Conservation (phyloP, 23 tunicate species). For the Trididemnum clinides region DNA sequence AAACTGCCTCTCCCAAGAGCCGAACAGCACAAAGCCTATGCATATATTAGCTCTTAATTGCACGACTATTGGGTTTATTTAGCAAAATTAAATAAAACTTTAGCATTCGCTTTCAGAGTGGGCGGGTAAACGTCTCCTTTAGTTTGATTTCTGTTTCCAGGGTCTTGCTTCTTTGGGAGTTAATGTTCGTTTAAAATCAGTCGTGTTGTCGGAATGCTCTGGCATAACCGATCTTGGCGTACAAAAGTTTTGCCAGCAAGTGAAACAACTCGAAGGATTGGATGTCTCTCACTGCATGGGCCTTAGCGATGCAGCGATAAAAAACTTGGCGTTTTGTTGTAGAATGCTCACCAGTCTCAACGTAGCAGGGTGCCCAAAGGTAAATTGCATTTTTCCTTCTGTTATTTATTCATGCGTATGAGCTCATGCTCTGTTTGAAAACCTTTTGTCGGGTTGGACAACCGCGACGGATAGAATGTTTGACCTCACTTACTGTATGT, state of each 20-base stretch:
- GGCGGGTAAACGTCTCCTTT: not conserved
- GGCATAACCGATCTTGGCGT: conserved; percentile 88
- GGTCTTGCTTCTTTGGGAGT: conserved; percentile 90
- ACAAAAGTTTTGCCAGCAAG: conserved; percentile 96
- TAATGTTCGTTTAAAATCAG: conserved; percentile 61
- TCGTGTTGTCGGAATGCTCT: conserved; percentile 76
- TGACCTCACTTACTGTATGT: too few species aligned
- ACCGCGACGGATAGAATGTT: too few species aligned
- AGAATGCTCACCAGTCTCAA: conserved; percentile 68
- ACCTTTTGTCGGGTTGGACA: too few species aligned
- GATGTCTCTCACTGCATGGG: conserved; percentile 97
- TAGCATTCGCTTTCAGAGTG: too few species aligned
- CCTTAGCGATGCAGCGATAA: conserved; percentile 81
- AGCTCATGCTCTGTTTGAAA: too few species aligned
- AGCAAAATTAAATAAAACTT: too few species aligned
- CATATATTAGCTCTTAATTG: not conserved
- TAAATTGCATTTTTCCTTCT: too few species aligned
- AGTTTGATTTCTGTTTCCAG: conserved; percentile 39
- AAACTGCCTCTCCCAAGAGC: too few species aligned
- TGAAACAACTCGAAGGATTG: conserved; percentile 74
- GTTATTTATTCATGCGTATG: too few species aligned
- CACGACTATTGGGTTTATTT: too few species aligned
- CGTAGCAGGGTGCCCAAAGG: conserved; percentile 92
- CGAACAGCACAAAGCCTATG: too few species aligned
- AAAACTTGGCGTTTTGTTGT: conserved; percentile 94